Evolutionary conservation across 2,113 vertebrate genomes (phyloP).

Genomic region (Tautogolabrus adspersus): DNA sequence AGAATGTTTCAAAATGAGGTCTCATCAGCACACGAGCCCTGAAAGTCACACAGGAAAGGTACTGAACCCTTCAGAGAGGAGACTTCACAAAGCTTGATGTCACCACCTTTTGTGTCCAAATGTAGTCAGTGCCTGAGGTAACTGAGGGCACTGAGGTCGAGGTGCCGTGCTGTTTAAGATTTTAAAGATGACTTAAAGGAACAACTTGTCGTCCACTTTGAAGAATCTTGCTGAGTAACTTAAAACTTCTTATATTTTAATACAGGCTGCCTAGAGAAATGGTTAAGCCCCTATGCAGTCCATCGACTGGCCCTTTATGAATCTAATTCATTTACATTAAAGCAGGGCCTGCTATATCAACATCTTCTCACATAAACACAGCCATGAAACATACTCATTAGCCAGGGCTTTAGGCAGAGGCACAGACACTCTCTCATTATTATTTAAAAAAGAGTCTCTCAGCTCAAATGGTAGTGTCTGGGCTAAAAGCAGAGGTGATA

Average conservation of each 20-base stretch:
- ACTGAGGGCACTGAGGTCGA: slow-evolving; percentile 17
- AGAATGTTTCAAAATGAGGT: slow-evolving; percentile 15
- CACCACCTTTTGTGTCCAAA: neutral
- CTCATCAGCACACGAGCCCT: slow-evolving; percentile 21
- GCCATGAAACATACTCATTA: no score
- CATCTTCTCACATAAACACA: no score
- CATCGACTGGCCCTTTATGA: no score
- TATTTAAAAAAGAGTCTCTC: no score
- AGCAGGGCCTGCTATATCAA: no score
- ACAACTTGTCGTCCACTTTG: neutral
- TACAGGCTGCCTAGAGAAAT: neutral
- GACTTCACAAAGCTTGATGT: neutral
- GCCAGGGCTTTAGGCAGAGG: no score
- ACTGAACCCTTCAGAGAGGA: neutral
- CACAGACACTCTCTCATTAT: no score
- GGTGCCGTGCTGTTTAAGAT: neutral
- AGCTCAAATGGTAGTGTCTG: no score
- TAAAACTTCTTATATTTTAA: no score
- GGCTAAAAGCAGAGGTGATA: no score
- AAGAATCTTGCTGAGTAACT: neutral
- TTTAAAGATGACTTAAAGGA: slow-evolving; percentile 7
- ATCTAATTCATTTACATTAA: no score
- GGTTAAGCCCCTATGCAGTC: no score
- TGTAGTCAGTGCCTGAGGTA: neutral
- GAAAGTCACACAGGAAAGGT: slow-evolving; percentile 9